Evolutionary conservation across 2,888 invertebrate genomes (phyloP), one percentile per base, ranked within the genome.

Genomic region (Rotaria macrura): DNA sequence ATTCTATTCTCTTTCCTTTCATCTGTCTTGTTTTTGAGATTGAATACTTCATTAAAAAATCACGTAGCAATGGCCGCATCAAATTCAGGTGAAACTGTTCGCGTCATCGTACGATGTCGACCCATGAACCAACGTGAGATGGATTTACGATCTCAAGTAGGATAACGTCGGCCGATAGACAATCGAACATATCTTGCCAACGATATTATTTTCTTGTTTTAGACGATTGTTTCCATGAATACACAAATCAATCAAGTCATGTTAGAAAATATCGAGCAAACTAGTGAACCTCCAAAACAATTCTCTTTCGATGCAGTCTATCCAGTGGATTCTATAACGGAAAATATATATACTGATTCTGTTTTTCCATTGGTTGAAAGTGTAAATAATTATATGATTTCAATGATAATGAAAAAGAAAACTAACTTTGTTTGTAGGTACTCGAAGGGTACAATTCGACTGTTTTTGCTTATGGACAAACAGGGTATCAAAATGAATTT

Each of bases 381-480:
- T 57, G 94, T 94, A 90, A 90, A 88, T 85, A 7, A 85, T 55
- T 55, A 29, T 34, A 20, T 38, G n/a, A 29, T 85, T 29, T 25
- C 14, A 14, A 12, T 5, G 25, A 72, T 34, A 10, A 47, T 34
- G 23, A 23, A 9, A n/a, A 43, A 40, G 17, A 83, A 55, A 34
- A 47, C 0, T 25, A 43, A n/a, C n/a, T 20, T 52, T 57, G 86
- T 72, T 88, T 89, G 29, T 91, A 94, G 93, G 95, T 95, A 1
- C 92, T 95, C 85, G 95, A 96, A 89, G 96, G 96, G 1, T 96
- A 96, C 92, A 96, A 96, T 92, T 95, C 95, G 34, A 96, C 96
- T 0, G 95, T 96, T 85, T 96, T 96, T 91, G 96, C 96, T 0
- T 96, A 96, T 89, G 96, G 96, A 0, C 96, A 96, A 91, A 96